Evolutionary conservation across 2,797 vertebrate genomes (phyloP), one percentile per base, ranked within the genome.

Genomic region (Novumbra hubbsi): DNA sequence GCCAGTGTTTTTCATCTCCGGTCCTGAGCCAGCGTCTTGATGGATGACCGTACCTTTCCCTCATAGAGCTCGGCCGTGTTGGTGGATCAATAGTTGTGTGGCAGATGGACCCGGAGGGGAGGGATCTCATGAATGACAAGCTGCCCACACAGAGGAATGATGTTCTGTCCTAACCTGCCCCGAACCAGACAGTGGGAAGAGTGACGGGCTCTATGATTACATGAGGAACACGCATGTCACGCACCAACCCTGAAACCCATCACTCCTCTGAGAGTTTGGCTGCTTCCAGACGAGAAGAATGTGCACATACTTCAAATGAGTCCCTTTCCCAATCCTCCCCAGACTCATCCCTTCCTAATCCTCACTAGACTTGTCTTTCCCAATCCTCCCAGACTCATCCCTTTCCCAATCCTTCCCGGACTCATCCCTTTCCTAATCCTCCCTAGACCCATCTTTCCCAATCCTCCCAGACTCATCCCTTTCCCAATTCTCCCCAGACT

Each of bases 21-120:
- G 70, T 14, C 75, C 78, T 21, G 28, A 77, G 69, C 67, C 60
- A 28, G 69, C 55, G 73, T 71, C 19, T n/a, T 85, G 85, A 87
- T 85, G 78, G 78, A 87, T 89, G 85, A 73, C 32, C 2, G 62
- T 62, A 64, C 73, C 63, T 68, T 79, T 73, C 72, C 74, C 77
- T 60, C 24, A 60, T 14, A 21, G 62, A 76, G 73, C 67, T 78
- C 32, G 14, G 49, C 55, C 76, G 28, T 45, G 75, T 75, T 70
- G 60, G 67, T 57, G 77, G 81, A 86, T 88, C 87, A 77, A 88
- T 89, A 86, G 72, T 50, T 34, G 62, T 74, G 72, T 74, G 76
- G 71, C 64, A 27, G 63, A 71, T 69, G 64, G 62, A 57, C 78
- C 48, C 17, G n/a, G 27, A 64, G 71, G 73, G 64, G 62, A 64